Base-by-base conservation (phyloP, 2,888 invertebrate species). In the Chymomyza procnemis region DNA sequence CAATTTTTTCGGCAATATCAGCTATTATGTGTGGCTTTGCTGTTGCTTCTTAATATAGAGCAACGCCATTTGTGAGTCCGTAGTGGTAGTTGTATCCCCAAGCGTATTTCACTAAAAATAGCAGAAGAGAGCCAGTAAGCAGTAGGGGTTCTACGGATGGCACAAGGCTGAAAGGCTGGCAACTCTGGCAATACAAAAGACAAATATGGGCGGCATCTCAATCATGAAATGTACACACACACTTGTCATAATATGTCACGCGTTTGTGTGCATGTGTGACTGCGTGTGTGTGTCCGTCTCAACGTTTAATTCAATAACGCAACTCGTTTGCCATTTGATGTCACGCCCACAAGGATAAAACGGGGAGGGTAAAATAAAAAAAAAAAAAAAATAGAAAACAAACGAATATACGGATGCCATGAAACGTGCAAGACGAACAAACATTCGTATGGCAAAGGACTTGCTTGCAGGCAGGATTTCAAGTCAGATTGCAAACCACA, bases 241-340 rank as follows among this genome's bases (percentile, higher is more conserved):
- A 47, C n/a, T 14, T 6, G 26, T 26, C 26, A 26, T 26, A 26
- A 26, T 26, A 26, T 26, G 26, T 26, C 26, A 26, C 26, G 26
- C 8, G 26, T 26, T 26, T 26, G 26, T 6, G 26, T 26, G 26
- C 3, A 6, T 26, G 26, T 8, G 26, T 26, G 26, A 26, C 6
- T 26, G 26, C 4, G 26, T 26, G 26, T 41, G 34, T 41, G 34
- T 41, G 34, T 41, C 12, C 12, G 34, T 41, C 34, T 8, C 6
- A 41, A 41, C 34, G 54, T 54, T 54, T 54, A 54, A 54, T 54
- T 54, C 54, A 54, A 54, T 54, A 54, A 54, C 6, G 54, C 18
- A 54, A 54, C 54, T 76, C 76, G 75, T 76, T 78, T 74, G 66
- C 70, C 66, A 66, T 71, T 70, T 71, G 66, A 71, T 71, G 71